Conservation (phyloP, 2,113 vertebrate genomes). For the Antigone vipio region DNA sequence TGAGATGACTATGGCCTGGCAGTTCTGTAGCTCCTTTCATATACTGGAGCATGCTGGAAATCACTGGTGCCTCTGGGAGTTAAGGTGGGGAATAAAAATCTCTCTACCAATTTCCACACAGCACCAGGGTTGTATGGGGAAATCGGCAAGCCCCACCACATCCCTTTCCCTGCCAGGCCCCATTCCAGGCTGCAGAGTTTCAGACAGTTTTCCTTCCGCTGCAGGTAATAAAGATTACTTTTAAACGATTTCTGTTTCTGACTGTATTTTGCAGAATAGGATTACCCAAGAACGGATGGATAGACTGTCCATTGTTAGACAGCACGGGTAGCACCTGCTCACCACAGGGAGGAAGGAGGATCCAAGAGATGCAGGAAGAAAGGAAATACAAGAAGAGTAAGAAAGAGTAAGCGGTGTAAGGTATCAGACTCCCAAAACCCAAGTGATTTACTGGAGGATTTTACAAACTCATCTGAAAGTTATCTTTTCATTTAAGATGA, state of each 20-base stretch:
- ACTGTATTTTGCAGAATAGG: background rate
- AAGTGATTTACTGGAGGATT: background rate
- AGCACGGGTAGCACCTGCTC: background rate
- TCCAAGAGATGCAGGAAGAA: background rate
- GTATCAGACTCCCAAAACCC: fast-evolving
- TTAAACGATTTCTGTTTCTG: background rate
- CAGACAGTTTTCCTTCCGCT: background rate
- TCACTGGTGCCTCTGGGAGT: background rate
- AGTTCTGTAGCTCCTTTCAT: background rate
- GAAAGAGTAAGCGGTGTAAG: background rate
- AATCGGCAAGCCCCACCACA: background rate
- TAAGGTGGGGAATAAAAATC: too few species aligned
- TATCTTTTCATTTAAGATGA: background rate
- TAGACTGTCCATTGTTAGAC: background rate
- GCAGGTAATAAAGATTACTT: background rate
- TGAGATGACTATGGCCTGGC: background rate
- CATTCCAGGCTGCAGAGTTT: background rate
- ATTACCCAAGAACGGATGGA: background rate
- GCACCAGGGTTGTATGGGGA: background rate
- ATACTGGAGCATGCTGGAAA: background rate
- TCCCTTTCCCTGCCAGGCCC: too few species aligned
- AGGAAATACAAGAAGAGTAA: background rate
- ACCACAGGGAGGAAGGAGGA: background rate
- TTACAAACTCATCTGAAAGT: background rate
- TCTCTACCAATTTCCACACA: background rate